Conservation (phyloP, 2,113 vertebrate genomes). For the Alligator sinensis region DNA sequence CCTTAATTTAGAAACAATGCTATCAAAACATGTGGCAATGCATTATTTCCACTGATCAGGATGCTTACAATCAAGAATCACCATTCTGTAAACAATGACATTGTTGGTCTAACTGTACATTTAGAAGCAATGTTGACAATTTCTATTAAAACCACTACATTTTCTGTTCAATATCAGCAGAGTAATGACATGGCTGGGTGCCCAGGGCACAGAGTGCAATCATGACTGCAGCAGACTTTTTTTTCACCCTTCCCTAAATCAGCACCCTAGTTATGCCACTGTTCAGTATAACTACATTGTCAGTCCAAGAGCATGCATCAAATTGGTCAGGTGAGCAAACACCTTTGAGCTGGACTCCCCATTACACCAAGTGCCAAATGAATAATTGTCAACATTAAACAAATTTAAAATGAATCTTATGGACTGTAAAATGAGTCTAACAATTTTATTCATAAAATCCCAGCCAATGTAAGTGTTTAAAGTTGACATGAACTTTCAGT, state of each 20-base stretch:
- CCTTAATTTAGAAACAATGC: neutral
- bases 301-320: neutral
- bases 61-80: slow-evolving; percentile 72
- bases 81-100: slow-evolving; percentile 67
- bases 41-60: neutral
- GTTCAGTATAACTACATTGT: neutral
- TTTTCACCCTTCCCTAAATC: too few species aligned
- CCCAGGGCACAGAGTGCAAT: too few species aligned
- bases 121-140: neutral
- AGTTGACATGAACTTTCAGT: slow-evolving; percentile 27
- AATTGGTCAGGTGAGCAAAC: slow-evolving; percentile 2
- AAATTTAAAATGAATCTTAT: slow-evolving; percentile 17
- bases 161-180: neutral
- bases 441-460: slow-evolving; percentile 36
- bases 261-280: neutral
- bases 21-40: neutral
- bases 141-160: slow-evolving; percentile 7
- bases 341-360: slow-evolving; percentile 10
- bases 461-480: slow-evolving; percentile 48
- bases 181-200: too few species aligned
- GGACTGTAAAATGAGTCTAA: slow-evolving; percentile 16
- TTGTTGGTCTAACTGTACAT: slow-evolving; percentile 19
- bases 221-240: too few species aligned
- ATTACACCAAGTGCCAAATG: slow-evolving; percentile 14
- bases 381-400: slow-evolving; percentile 37